These are phyloP conservation scores for Lasioglossum lativentre DNA, from an alignment of 2,888 invertebrate species.

Conservation along the genomic window DNA sequence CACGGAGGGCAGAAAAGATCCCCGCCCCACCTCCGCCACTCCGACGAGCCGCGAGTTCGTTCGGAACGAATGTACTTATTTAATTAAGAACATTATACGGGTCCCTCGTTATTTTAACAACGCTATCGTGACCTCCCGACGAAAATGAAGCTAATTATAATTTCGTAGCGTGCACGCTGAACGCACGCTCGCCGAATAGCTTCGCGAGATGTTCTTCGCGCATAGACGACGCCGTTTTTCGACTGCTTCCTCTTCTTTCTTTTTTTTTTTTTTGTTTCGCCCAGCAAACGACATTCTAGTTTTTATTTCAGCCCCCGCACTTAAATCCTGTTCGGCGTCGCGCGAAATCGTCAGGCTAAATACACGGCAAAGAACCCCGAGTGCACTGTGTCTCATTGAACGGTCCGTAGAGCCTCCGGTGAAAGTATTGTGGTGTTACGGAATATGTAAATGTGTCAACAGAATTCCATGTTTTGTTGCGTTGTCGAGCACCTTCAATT, in stretches of 20 bases:
- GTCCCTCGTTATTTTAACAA: slow-evolving; percentile 34
- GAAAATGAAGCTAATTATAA: slow-evolving; percentile 32
- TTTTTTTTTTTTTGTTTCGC: neutral
- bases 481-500: neutral
- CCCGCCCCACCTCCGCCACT: neutral
- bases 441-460: neutral
- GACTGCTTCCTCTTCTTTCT: neutral
- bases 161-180: neutral
- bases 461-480: neutral
- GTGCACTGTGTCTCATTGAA: neutral
- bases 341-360: neutral
- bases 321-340: neutral
- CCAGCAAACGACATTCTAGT: neutral
- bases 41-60: neutral
- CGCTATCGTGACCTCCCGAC: neutral
- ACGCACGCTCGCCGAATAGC: neutral
- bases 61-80: slow-evolving; percentile 37
- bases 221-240: neutral
- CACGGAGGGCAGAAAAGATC: neutral
- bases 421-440: neutral
- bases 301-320: neutral
- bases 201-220: neutral
- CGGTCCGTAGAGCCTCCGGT: neutral
- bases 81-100: slow-evolving; percentile 40
- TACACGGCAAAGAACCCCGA: neutral